Evolutionary conservation across 2,797 vertebrate genomes (phyloP).

Genomic region (Agapornis canus): DNA sequence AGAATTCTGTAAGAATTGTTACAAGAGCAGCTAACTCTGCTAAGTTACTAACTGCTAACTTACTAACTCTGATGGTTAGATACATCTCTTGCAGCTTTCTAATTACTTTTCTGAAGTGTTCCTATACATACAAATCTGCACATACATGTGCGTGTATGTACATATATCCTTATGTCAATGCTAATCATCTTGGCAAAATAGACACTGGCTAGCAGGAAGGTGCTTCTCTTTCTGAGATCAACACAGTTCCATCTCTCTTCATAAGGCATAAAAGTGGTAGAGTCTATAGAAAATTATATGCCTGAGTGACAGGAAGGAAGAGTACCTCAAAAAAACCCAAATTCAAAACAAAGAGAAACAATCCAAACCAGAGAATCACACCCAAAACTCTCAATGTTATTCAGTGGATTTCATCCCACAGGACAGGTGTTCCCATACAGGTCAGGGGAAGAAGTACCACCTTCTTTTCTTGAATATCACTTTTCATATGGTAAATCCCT

Average conservation of each 20-base stretch:
- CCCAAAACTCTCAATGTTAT: background rate
- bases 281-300: background rate
- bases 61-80: background rate
- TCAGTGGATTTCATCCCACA: conserved; percentile 47
- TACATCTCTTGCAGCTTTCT: background rate
- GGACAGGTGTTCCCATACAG: conserved; percentile 43
- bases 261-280: background rate
- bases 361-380: background rate
- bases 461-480: conserved; percentile 40
- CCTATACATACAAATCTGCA: background rate
- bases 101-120: background rate
- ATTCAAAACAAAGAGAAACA: background rate
- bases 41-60: too few relatives aligned
- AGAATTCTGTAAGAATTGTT: background rate
- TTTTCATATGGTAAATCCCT: conserved; percentile 55
- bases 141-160: accelerated
- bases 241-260: background rate
- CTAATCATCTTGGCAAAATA: background rate
- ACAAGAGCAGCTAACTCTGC: background rate
- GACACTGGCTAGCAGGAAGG: background rate
- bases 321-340: background rate
- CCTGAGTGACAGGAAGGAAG: background rate
- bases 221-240: background rate
- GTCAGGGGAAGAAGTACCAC: background rate
- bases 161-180: too few relatives aligned